Percentiles rank a stretch among this genome's conserved stretches.
phyloP scores from a whole-genome alignment of 1,140 invertebrate genomes.

The Penaeus vannamei region DNA sequence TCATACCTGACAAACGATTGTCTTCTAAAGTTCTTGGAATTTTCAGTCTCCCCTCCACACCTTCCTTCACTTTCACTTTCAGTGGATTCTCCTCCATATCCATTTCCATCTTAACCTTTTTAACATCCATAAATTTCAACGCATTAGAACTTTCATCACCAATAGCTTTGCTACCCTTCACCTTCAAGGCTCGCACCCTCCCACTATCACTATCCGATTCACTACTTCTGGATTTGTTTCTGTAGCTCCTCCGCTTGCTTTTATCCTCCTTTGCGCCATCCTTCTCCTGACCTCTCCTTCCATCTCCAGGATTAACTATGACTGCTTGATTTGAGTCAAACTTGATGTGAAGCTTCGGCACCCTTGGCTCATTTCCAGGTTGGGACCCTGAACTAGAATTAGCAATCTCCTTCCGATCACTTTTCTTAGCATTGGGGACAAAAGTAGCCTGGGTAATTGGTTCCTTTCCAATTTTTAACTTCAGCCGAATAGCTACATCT shows the following conservation, averaged over 20 bases:
- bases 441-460: slow-evolving; percentile 62
- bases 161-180: slow-evolving; percentile 63
- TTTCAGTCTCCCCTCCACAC: slow-evolving; percentile 61
- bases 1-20: slow-evolving; percentile 51
- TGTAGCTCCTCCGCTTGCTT: slow-evolving; percentile 61
- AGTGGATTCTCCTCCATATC: slow-evolving; percentile 64
- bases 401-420: slow-evolving; percentile 55
- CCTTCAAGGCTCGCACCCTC: slow-evolving; percentile 53
- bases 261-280: slow-evolving; percentile 58
- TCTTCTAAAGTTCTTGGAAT: slow-evolving; percentile 61
- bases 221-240: slow-evolving; percentile 61
- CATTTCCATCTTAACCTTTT: slow-evolving; percentile 63
- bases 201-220: slow-evolving; percentile 71
- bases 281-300: slow-evolving; percentile 53
- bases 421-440: slow-evolving; percentile 66
- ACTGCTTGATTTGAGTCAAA: slow-evolving; percentile 71
- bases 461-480: slow-evolving; percentile 78
- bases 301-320: slow-evolving; percentile 66
- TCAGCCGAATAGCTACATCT: slow-evolving; percentile 86
- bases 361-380: slow-evolving; percentile 80
- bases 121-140: slow-evolving; percentile 65
- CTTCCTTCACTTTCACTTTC: slow-evolving; percentile 67
- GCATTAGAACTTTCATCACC: slow-evolving; percentile 52
- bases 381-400: slow-evolving; percentile 56
- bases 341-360: slow-evolving; percentile 91